Evolutionary conservation across 2,797 vertebrate species (phyloP), one percentile per base, ranked within the genome.

Genomic region (Manis javanica): DNA sequence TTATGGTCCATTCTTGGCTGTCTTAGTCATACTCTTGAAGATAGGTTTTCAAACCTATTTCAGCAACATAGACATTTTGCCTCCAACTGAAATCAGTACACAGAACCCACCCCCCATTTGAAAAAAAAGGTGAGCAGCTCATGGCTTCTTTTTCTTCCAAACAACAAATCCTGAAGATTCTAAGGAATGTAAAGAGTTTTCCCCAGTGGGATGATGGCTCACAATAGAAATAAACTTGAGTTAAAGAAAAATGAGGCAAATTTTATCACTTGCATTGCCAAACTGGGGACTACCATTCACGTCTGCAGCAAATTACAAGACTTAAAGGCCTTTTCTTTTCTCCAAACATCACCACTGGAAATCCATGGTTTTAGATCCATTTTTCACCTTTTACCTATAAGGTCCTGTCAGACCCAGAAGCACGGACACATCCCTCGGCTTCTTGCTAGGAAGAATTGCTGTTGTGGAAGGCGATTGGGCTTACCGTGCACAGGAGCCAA

Each of bases 401-500:
- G 19, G 79, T 55, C 37, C 93, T 92, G 84, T 77, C 53, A 90
- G 71, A 69, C 57, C 81, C 59, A 29, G 89, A 72, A 49, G 63
- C 85, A 42, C 64, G 39, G 71, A 59, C 29, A 55, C 46, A 1
- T 91, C 82, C 74, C 68, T 91, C 72, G 63, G 49, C 68, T 3
- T 64, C 85, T 79, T 42, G 29, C 57, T n/a, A 84, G 90, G 74
- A 94, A 90, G 82, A n/a, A 83, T 63, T 69, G 34, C 34, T 34
- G 87, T 57, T 77, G 61, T 81, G 26, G 87, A 93, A 90, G 81
- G 7, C 68, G 39, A 42, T 10, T 24, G 10, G 71, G 88, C 93
- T 95, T 97, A 53, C 93, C 94, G 96, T 90, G 97, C 96, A 95
- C 92, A 91, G 59, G 87, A 89, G 79, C 79, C 64, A 2, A 96